A percentile compares a stretch with the other conserved stretches of the same genome.
Evolutionary conservation across 2,113 vertebrate genomes (phyloP).

Genomic region (Leptobrachium leishanense): DNA sequence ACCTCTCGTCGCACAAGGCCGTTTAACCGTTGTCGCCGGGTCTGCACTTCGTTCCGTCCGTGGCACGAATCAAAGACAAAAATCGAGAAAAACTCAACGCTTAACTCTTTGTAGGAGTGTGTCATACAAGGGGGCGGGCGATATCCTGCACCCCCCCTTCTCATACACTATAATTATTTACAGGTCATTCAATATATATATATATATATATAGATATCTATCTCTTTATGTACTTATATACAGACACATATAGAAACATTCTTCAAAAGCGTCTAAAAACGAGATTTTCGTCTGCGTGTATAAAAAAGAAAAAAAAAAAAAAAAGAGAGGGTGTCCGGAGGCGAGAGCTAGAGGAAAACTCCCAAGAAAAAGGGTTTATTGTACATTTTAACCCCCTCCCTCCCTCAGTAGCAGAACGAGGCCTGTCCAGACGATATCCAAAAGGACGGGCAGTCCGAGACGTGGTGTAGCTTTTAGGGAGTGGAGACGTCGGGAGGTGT

Average conservation of each 20-base stretch:
- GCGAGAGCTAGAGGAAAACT: conserved; percentile 3
- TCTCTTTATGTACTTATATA: conserved; percentile 42
- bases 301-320: conserved; percentile 5
- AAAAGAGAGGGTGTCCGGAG: background rate
- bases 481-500: background rate
- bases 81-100: background rate
- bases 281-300: conserved; percentile 36
- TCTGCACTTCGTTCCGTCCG: background rate
- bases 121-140: background rate
- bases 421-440: background rate
- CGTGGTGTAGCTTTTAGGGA: too few species aligned
- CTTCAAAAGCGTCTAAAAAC: conserved; percentile 45
- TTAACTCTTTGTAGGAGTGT: conserved; percentile 3
- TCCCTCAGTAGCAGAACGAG: conserved; percentile 12
- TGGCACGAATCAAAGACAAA: background rate
- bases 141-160: background rate
- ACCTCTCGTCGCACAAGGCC: background rate
- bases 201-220: conserved; percentile 17
- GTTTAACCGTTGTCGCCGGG: too few species aligned
- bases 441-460: background rate
- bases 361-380: background rate
- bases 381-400: conserved; percentile 2
- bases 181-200: conserved; percentile 41
- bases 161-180: conserved; percentile 32
- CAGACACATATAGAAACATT: conserved; percentile 46